phyloP scores from a whole-genome alignment of 2,797 vertebrate species.

The Ataeniobius toweri region DNA sequence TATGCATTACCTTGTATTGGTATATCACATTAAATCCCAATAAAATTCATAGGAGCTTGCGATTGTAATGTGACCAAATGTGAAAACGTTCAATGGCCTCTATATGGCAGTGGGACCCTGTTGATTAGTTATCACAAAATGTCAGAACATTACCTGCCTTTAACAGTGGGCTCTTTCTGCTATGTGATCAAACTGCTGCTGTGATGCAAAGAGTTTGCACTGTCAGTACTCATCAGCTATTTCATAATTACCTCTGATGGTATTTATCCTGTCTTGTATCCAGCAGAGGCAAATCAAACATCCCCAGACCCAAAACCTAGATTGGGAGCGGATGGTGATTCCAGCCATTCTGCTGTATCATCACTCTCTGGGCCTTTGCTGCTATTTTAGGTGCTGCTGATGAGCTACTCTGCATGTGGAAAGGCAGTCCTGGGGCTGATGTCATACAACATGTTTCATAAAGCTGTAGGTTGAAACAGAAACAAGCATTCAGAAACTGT shows the following conservation, averaged over 20 bases:
- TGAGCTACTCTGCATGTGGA: constrained; percentile 56
- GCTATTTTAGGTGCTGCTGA: constrained; percentile 74
- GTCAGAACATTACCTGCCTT: constrained; percentile 24
- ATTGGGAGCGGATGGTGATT: constrained; percentile 67
- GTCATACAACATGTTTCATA: constrained; percentile 67
- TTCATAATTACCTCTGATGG: constrained; percentile 35
- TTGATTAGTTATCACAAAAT: constrained; percentile 35
- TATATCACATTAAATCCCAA: too few species aligned
- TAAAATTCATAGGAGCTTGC: too few species aligned
- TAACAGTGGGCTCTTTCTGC: constrained; percentile 23
- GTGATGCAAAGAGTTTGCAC: constrained; percentile 63
- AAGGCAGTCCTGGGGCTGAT: constrained; percentile 55
- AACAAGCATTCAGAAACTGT: constrained; percentile 40
- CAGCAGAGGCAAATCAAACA: constrained; percentile 40
- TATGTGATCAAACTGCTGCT: constrained; percentile 31
- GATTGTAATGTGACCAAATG: not conserved
- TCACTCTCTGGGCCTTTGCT: constrained; percentile 54
- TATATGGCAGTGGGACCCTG: constrained; percentile 18
- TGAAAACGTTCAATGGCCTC: not conserved
- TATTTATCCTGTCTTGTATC: constrained; percentile 56
- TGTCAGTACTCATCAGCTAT: constrained; percentile 39
- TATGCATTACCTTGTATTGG: too few species aligned
- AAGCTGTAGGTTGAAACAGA: constrained; percentile 50
- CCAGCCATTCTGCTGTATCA: constrained; percentile 37
- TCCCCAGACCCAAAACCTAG: constrained; percentile 43